These are phyloP conservation scores for Pyrocoelia pectoralis DNA, from an alignment of 2,888 invertebrate species.

Conservation along the genomic window DNA sequence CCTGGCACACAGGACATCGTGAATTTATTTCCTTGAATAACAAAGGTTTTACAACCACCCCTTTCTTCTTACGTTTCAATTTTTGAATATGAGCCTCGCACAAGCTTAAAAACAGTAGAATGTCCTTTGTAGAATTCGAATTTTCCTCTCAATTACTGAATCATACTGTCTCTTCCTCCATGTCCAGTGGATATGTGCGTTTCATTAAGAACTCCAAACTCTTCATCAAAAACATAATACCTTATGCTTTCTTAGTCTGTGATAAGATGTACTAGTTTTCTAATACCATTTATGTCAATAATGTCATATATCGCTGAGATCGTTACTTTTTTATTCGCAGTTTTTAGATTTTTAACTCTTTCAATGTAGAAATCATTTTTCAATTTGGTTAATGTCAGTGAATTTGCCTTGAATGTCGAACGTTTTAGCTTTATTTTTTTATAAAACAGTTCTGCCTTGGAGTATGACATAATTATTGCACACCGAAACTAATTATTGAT, in stretches of 20 bases:
- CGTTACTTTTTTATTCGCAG: conserved; percentile 1
- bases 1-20: conserved; percentile 18
- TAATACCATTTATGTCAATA: background rate
- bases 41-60: background rate
- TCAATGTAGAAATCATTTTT: background rate
- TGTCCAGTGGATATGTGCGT: background rate
- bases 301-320: background rate
- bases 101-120: background rate
- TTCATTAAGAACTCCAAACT: conserved; percentile 1
- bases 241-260: background rate
- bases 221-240: conserved; percentile 4
- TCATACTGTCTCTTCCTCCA: background rate
- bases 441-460: too few relatives aligned
- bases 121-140: background rate
- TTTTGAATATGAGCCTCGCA: background rate
- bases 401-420: too few relatives aligned
- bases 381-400: too few relatives aligned
- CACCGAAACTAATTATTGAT: too few relatives aligned
- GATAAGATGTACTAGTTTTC: background rate
- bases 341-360: background rate
- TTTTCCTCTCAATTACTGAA: background rate
- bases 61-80: background rate
- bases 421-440: too few relatives aligned
- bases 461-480: too few relatives aligned
- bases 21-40: too few relatives aligned